Evolutionary conservation across 1,140 invertebrate species (phyloP).

Genomic region (Panulirus ornatus): DNA sequence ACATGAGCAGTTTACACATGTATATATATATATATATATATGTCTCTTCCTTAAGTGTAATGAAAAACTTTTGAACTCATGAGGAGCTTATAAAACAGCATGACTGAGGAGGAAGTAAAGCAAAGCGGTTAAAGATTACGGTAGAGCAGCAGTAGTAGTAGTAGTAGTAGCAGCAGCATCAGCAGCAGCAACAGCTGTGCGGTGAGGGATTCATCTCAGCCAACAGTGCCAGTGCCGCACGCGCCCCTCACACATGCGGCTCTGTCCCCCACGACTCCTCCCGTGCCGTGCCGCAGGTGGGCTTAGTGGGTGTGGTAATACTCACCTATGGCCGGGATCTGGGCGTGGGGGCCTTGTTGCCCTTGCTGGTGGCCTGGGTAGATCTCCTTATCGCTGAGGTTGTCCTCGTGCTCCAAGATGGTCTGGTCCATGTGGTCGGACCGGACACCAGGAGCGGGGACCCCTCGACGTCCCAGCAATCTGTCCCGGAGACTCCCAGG

Average conservation of each 20-base stretch:
- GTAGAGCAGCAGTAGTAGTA: constrained; percentile 9
- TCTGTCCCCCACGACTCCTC: constrained; percentile 15
- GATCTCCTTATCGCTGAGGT: constrained; percentile 91
- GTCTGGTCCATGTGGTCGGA: constrained; percentile 76
- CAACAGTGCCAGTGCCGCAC: constrained; percentile 8
- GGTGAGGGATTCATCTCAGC: constrained; percentile 8
- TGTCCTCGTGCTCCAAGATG: constrained; percentile 91
- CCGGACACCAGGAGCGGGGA: constrained; percentile 45
- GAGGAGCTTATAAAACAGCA: constrained; percentile 8
- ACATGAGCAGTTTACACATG: too few species aligned
- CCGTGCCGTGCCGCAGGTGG: constrained; percentile 25
- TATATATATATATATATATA: too few species aligned
- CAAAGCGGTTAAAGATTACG: neutral
- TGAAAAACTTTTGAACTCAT: neutral
- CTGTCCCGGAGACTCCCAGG: constrained; percentile 75
- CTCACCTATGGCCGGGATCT: constrained; percentile 76
- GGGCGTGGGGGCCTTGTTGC: constrained; percentile 58
- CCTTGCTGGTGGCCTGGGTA: constrained; percentile 78
- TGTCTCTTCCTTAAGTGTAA: too few species aligned
- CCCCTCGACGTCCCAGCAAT: constrained; percentile 78
- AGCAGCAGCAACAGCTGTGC: constrained; percentile 27
- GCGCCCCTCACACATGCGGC: constrained; percentile 3
- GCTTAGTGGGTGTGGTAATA: constrained; percentile 6
- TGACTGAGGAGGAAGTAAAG: neutral
- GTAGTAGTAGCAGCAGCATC: constrained; percentile 2